Evolutionary conservation across 2,113 vertebrate species (phyloP).

Genomic region (Steatornis caripensis): DNA sequence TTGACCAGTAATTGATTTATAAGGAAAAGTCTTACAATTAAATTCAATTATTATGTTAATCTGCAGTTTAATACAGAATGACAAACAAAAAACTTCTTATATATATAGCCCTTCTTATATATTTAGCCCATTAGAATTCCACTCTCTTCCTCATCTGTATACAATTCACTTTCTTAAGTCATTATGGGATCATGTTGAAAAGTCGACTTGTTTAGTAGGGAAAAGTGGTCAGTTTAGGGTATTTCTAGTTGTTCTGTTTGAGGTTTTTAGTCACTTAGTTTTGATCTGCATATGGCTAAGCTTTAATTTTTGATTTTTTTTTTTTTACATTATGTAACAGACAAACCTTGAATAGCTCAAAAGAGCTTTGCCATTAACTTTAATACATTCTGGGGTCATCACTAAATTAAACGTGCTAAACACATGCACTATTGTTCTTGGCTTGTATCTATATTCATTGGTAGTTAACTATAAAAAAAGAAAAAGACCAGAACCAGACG

Average conservation of each 20-base stretch:
- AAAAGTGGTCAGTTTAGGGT: background rate
- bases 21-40: background rate
- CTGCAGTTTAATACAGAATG: background rate
- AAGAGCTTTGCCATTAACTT: background rate
- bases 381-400: background rate
- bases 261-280: background rate
- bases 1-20: background rate
- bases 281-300: background rate
- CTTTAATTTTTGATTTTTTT: background rate
- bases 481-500: background rate
- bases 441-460: background rate
- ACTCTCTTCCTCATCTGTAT: background rate
- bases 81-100: background rate
- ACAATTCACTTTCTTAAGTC: background rate
- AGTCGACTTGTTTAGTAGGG: background rate
- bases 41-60: background rate
- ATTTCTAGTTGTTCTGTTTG: background rate
- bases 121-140: background rate
- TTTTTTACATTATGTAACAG: background rate
- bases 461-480: background rate
- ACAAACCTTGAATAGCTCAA: background rate
- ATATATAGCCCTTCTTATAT: rapidly evolving
- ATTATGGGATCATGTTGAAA: background rate
- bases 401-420: background rate
- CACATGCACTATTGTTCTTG: background rate